phyloP scores from a whole-genome alignment of 1,140 invertebrate genomes.

The Achroia grisella region DNA sequence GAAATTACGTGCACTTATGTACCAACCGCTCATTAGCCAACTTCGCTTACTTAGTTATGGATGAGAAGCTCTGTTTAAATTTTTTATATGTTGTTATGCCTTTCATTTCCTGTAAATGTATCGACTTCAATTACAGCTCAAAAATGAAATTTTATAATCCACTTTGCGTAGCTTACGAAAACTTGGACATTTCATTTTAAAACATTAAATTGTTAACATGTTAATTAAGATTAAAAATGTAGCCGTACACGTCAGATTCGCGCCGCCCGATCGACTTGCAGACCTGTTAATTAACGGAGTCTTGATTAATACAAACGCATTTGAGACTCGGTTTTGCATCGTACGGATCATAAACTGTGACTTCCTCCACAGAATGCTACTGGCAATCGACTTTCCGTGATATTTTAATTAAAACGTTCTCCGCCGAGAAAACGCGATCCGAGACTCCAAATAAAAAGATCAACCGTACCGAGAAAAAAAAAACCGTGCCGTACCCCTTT shows the following conservation, averaged over 20 bases:
- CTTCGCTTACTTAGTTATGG: slow-evolving; percentile 29
- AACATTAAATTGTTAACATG: too few species aligned
- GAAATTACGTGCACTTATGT: slow-evolving; percentile 57
- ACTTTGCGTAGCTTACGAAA: too few species aligned
- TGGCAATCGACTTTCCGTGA: slow-evolving; percentile 8
- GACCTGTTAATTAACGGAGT: slow-evolving; percentile 23
- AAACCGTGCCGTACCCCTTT: slow-evolving; percentile 31
- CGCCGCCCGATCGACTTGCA: neutral
- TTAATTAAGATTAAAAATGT: too few species aligned
- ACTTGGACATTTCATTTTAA: too few species aligned
- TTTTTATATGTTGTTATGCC: too few species aligned
- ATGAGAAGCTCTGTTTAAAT: slow-evolving; percentile 1
- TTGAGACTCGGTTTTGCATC: slow-evolving; percentile 15
- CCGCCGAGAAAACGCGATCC: slow-evolving; percentile 21
- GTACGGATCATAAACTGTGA: slow-evolving; percentile 22
- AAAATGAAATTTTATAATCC: too few species aligned
- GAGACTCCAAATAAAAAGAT: slow-evolving; percentile 29
- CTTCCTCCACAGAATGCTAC: slow-evolving; percentile 20
- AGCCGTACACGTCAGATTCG: too few species aligned
- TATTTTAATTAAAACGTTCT: slow-evolving; percentile 40
- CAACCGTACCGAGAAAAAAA: slow-evolving; percentile 29
- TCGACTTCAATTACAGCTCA: too few species aligned
- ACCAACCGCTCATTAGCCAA: slow-evolving; percentile 27
- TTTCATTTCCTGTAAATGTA: too few species aligned
- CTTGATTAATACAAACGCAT: slow-evolving; percentile 24